These are phyloP conservation scores for Ctenoplectra terminalis DNA, from an alignment of 1,140 invertebrate species.

Conservation along the genomic window DNA sequence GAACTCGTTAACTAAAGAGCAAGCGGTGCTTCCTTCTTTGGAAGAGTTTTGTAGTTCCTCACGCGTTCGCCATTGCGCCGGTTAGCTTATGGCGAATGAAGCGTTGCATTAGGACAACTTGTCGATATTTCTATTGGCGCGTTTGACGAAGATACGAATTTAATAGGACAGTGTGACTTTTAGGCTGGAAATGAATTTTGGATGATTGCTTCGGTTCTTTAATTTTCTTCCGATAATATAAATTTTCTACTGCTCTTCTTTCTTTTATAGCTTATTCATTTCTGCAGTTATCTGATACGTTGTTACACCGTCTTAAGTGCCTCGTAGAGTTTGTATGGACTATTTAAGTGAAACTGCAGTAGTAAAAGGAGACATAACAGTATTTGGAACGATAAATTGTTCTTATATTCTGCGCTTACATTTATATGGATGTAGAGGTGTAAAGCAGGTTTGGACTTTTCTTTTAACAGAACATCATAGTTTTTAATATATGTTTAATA, in stretches of 20 bases:
- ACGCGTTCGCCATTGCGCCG: neutral
- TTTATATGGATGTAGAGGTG: neutral
- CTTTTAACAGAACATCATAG: neutral
- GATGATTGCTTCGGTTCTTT: neutral
- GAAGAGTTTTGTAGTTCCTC: neutral
- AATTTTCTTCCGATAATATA: neutral
- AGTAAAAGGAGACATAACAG: neutral
- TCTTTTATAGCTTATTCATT: neutral
- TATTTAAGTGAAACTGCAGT: neutral
- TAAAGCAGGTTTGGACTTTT: neutral
- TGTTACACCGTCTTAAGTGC: neutral
- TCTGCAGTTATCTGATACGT: neutral
- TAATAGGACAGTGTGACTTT: too few relatives aligned
- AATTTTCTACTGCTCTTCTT: neutral
- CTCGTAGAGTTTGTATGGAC: neutral
- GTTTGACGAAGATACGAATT: neutral
- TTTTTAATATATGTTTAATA: neutral
- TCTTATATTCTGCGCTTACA: neutral
- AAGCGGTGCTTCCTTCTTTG: neutral
- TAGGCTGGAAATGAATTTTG: neutral
- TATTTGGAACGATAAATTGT: neutral
- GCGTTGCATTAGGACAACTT: neutral
- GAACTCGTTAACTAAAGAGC: neutral
- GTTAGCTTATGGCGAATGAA: neutral
- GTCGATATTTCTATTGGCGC: neutral